phyloP scores from a whole-genome alignment of 2,888 invertebrate species.

The Gandaritis pyraliata region DNA sequence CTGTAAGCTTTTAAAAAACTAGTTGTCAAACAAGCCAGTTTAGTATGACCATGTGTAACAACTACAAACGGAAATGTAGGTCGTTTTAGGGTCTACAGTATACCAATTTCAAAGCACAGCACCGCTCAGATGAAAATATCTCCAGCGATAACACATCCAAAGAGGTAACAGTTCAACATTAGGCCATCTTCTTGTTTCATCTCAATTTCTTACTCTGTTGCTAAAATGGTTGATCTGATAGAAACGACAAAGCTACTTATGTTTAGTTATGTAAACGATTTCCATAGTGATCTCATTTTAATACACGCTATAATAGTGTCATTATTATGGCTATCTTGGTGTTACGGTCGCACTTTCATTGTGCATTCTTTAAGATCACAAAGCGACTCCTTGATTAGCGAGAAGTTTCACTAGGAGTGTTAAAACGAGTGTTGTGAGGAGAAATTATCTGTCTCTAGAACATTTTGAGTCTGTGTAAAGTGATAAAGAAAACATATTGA shows the following conservation, averaged over 20 bases:
- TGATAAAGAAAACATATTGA: neutral
- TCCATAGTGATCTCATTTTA: constrained; percentile 22
- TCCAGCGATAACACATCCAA: no score
- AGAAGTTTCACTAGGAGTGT: constrained; percentile 15
- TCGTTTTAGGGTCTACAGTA: no score
- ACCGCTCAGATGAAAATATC: no score
- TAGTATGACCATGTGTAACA: no score
- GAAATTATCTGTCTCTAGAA: neutral
- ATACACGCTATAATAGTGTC: constrained; percentile 25
- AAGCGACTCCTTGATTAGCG: constrained; percentile 22
- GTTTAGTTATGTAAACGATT: constrained; percentile 9
- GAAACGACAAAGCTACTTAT: neutral
- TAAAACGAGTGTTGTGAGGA: neutral
- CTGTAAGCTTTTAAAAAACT: no score
- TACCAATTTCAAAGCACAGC: no score
- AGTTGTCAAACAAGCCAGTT: no score
- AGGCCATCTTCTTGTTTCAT: no score
- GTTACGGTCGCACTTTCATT: constrained; percentile 27
- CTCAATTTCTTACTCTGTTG: no score
- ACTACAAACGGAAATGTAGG: no score
- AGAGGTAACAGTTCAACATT: no score
- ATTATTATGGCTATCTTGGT: constrained; percentile 26
- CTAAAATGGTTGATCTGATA: neutral
- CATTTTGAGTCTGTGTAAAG: neutral
- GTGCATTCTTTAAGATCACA: constrained; percentile 32